Evolutionary conservation across 2,888 invertebrate species (phyloP), one percentile per base, ranked within the genome.

Genomic region (Cheiracanthium punctorium): DNA sequence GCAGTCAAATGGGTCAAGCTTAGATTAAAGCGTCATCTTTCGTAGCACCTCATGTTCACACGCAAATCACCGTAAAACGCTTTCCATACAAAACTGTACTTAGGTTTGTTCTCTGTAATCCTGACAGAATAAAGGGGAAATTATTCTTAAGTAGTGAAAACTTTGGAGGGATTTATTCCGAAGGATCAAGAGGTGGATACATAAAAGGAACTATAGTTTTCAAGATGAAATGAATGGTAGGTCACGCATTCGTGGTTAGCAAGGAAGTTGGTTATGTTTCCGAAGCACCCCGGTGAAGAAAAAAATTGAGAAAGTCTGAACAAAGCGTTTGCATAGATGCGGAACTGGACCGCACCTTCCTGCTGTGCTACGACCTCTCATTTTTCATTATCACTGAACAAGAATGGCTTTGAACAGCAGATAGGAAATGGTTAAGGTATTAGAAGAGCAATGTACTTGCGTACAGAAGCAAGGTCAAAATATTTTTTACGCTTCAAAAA

Each of bases 1-100:
- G 75, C 71, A 75, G 65, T 64, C 80, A 82, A 72, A 30, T 79
- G 84, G 84, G 84, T 84, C 84, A 84, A 84, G 84, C 79, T 74
- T 41, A 73, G 74, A 85, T 85, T 79, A 76, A 71, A n/a, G 24
- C 41, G 58, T 82, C 70, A 30, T 70, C 64, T 71, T 71, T 17
- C 17, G 12, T 24, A 29, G 41, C 5, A 17, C 37, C 69, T 69
- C 41, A 29, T 71, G 43, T 71, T 29, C 17, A 43, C 14, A 28
- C 29, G 29, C 43, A 41, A 24, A 71, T 71, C 41, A 17, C 8
- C 17, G 17, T 71, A 71, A 71, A 12, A 17, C 41, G 71, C 41
- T 71, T 71, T 48, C 14, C 12, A n/a, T 48, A 17, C 48, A n/a
- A 48, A 48, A 17, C 48, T 48, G 48, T 17, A 48, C 48, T 17